Evolutionary conservation across 1,140 invertebrate genomes (phyloP), one percentile per base, ranked within the genome.

Genomic region (Lordiphosa mommai): DNA sequence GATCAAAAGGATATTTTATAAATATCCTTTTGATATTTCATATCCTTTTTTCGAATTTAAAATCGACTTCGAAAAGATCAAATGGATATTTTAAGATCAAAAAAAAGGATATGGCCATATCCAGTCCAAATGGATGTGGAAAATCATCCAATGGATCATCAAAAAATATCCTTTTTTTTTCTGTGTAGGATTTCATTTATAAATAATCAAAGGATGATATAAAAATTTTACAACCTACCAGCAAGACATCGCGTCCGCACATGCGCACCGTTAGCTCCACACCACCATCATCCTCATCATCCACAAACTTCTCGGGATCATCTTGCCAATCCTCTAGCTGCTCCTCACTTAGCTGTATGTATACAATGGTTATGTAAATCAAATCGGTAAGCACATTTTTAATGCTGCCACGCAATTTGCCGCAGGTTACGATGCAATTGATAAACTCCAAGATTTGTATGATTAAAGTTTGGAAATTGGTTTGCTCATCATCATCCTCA

Each of bases 401-500:
- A 0, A 96, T 89, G n/a, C 92, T 89, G 56, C 90, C 90, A 1
- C 91, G n/a, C n/a, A 93, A 93, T 38, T 91, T 91, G 14, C 89
- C 90, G 50, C 95, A 93, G 7, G 94, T 90, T 16, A 95, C 88
- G 10, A 90, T 80, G 43, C 87, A 91, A 49, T 92, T 90, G 10
- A 96, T 92, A 72, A 96, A 94, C 77, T 95, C 94, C 72, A 96
- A n/a, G n/a, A 94, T 93, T 44, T 93, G 92, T 70, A 93, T n/a
- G n/a, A 96, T 92, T 17, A 95, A 89, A 60, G 92, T 93, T 69
- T 94, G 93, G 77, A 95, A 94, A 44, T 94, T 93, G 6, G 94
- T 91, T 16, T 93, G 89, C 88, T 94, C 93, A 44, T 94, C 94
- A 13, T 88, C 87, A 9, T 87, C 85, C 46, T 87, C 87, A 47